Percentiles rank a stretch among this genome's conserved stretches.
Evolutionary conservation across 2,888 invertebrate genomes (phyloP).

Genomic region (Catocala fraxini): DNA sequence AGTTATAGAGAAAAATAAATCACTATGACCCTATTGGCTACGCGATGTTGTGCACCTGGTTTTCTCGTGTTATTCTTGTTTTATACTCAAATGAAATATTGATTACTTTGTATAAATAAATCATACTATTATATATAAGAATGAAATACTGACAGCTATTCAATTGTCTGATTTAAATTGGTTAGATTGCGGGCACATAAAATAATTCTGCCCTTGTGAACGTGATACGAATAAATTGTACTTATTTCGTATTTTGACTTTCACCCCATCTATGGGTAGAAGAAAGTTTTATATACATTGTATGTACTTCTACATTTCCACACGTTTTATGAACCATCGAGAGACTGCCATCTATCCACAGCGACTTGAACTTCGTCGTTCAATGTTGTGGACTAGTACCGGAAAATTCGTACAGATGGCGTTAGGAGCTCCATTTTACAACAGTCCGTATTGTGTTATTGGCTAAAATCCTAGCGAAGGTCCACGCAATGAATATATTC

Average conservation of each 20-base stretch:
- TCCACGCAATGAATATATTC: conserved; percentile 1
- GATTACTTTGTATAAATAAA: too few relatives aligned
- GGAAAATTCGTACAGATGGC: conserved; percentile 34
- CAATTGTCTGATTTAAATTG: too few relatives aligned
- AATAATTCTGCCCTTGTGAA: too few relatives aligned
- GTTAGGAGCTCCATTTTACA: conserved; percentile 8
- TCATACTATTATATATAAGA: too few relatives aligned
- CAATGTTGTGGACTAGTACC: conserved; percentile 11
- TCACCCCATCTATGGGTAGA: conserved; percentile 37
- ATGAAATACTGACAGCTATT: too few relatives aligned
- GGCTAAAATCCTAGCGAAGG: too few relatives aligned
- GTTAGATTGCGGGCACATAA: too few relatives aligned
- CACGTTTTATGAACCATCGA: not conserved
- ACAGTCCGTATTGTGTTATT: not conserved
- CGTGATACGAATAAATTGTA: too few relatives aligned
- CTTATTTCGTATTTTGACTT: conserved; percentile 10
- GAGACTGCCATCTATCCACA: conserved; percentile 39
- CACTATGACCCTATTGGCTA: conserved; percentile 12
- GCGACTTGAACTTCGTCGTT: conserved; percentile 17
- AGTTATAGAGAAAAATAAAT: conserved; percentile 18
- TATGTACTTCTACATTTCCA: not conserved
- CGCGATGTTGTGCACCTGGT: not conserved
- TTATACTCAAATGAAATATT: too few relatives aligned
- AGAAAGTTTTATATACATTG: not conserved
- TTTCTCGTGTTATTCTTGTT: too few relatives aligned